These are phyloP conservation scores for Diadumene lineata DNA, from an alignment of 92 coral and sea anemone genomes.

Conservation along the genomic window DNA sequence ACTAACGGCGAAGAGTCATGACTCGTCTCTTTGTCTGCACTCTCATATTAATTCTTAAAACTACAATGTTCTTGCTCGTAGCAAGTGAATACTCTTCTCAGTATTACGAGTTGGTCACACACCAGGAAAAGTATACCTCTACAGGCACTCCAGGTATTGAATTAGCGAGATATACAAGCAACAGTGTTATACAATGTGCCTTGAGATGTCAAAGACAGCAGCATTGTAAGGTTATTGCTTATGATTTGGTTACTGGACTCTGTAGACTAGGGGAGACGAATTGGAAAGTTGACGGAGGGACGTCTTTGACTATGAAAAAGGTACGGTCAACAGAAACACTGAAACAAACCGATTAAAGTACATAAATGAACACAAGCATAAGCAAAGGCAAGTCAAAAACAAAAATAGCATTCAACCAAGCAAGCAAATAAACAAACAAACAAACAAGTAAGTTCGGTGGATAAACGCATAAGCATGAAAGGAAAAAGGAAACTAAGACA, in stretches of 20 bases:
- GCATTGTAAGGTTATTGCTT: slow-evolving; percentile 17
- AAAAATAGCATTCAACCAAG: too few species aligned
- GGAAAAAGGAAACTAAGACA: too few species aligned
- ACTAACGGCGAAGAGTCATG: neutral
- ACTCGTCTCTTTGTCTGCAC: neutral
- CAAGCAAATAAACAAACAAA: too few species aligned
- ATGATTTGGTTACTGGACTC: neutral
- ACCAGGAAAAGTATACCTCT: neutral
- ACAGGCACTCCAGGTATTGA: neutral
- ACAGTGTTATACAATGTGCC: slow-evolving; percentile 14
- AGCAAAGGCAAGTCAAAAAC: neutral
- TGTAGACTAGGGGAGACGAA: slow-evolving; percentile 8
- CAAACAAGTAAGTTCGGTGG: too few species aligned
- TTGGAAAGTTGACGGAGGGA: neutral
- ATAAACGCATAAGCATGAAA: too few species aligned
- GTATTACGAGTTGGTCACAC: neutral
- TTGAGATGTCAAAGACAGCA: slow-evolving; percentile 13
- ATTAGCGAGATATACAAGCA: neutral
- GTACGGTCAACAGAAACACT: neutral
- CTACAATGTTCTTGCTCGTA: neutral
- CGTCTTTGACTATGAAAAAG: neutral
- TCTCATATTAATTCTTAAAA: neutral
- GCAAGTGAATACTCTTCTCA: neutral
- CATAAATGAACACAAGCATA: neutral
- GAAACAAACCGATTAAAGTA: neutral